Conservation (phyloP, 1,140 invertebrate genomes). For the Drosophila trapezifrons region DNA sequence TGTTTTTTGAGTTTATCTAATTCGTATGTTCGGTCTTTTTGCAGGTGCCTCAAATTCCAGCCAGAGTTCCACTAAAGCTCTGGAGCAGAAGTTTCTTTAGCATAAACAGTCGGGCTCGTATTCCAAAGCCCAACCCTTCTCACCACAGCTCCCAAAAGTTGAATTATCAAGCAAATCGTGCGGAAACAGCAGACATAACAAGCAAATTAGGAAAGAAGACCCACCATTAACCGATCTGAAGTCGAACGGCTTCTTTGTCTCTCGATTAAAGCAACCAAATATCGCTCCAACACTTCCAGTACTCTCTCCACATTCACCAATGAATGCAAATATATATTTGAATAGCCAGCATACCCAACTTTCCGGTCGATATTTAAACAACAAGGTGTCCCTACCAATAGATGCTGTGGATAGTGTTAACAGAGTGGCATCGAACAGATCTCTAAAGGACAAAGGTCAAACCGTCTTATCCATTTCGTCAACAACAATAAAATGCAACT, state of each 20-base stretch:
- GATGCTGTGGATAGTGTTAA: conserved; percentile 42
- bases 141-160: conserved; percentile 41
- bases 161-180: conserved; percentile 41
- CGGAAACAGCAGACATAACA: conserved; percentile 41
- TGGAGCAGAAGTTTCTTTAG: conserved; percentile 92
- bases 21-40: conserved; percentile 47
- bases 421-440: conserved; percentile 38
- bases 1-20: conserved; percentile 17
- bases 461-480: conserved; percentile 36
- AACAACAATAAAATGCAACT: conserved; percentile 39
- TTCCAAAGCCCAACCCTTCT: conserved; percentile 48
- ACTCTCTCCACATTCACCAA: conserved; percentile 70
- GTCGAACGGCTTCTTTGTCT: conserved; percentile 47
- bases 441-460: conserved; percentile 39
- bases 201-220: conserved; percentile 40
- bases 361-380: conserved; percentile 73
- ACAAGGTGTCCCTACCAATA: conserved; percentile 46
- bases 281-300: conserved; percentile 70
- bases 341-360: conserved; percentile 66
- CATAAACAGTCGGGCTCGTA: conserved; percentile 86
- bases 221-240: conserved; percentile 38
- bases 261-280: conserved; percentile 51
- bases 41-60: conserved; percentile 88
- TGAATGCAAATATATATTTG: conserved; percentile 56
- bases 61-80: conserved; percentile 90